phyloP scores from a whole-genome alignment of 2,888 invertebrate species.

The Sympetrum striolatum region DNA sequence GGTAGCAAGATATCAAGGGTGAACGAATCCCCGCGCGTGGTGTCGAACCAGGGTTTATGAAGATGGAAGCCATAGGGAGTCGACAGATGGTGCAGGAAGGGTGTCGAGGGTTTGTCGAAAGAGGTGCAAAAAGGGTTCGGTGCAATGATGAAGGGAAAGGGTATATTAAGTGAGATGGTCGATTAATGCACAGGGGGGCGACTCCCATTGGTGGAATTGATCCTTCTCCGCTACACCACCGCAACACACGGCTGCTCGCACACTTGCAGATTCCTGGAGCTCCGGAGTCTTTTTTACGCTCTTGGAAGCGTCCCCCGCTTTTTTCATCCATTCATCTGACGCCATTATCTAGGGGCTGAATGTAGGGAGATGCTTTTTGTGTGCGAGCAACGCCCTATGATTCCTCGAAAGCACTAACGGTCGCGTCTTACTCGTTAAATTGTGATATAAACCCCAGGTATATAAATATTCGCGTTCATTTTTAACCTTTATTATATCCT shows the following conservation, averaged over 20 bases:
- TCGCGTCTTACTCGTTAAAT: neutral
- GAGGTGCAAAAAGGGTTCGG: neutral
- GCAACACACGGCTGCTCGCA: neutral
- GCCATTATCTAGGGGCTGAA: neutral
- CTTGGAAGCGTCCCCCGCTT: neutral
- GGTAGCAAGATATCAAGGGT: no score
- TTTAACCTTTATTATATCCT: no score
- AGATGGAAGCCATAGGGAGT: no score
- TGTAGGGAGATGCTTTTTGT: neutral
- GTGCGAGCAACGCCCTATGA: neutral
- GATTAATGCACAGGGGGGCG: neutral
- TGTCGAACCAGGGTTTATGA: no score
- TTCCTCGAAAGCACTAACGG: neutral
- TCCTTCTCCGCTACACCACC: neutral
- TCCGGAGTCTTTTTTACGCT: neutral
- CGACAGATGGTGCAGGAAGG: no score
- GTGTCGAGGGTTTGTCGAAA: neutral
- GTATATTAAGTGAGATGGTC: neutral
- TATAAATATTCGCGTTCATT: no score
- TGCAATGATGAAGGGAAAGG: neutral
- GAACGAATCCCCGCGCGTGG: no score
- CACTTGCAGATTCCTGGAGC: neutral
- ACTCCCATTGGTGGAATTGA: neutral
- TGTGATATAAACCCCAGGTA: no score
- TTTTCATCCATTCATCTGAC: neutral